phyloP scores from a whole-genome alignment of 1,140 invertebrate genomes.

The Zelostemma sp. region DNA sequence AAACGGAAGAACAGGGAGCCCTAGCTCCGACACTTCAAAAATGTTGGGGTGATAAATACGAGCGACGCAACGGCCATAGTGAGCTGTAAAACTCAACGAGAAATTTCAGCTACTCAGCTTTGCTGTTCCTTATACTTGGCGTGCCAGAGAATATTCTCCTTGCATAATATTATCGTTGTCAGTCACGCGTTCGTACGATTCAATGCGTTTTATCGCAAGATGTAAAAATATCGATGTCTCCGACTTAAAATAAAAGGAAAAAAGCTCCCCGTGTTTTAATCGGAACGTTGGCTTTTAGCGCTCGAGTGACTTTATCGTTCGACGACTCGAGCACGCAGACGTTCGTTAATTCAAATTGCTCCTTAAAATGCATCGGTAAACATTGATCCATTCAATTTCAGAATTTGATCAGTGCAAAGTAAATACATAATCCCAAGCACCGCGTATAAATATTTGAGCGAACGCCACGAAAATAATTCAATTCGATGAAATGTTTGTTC shows the following conservation, averaged over 20 bases:
- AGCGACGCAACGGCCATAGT: slow-evolving; percentile 6
- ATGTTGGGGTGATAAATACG: slow-evolving; percentile 55
- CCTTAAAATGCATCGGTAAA: slow-evolving; percentile 1
- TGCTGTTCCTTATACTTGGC: slow-evolving; percentile 9
- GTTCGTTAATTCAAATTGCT: too few relatives aligned
- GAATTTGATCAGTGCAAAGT: neutral
- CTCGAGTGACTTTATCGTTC: too few relatives aligned
- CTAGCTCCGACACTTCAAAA: slow-evolving; percentile 58
- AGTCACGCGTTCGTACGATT: slow-evolving; percentile 30
- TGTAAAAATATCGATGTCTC: too few relatives aligned
- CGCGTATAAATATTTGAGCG: neutral
- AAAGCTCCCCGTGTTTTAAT: too few relatives aligned
- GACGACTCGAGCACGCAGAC: too few relatives aligned
- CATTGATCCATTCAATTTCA: slow-evolving; percentile 1
- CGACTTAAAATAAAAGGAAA: too few relatives aligned
- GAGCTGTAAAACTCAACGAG: neutral
- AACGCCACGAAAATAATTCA: neutral
- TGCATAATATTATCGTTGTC: slow-evolving; percentile 39
- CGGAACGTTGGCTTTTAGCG: too few relatives aligned
- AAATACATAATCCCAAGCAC: neutral
- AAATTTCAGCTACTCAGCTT: neutral
- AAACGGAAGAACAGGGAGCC: slow-evolving; percentile 9
- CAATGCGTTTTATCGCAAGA: slow-evolving; percentile 16
- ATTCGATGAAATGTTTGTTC: neutral
- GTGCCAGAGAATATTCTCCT: slow-evolving; percentile 16